These are phyloP conservation scores for Microcaecilia unicolor DNA, from an alignment of 2,797 vertebrate genomes.

Conservation along the genomic window DNA sequence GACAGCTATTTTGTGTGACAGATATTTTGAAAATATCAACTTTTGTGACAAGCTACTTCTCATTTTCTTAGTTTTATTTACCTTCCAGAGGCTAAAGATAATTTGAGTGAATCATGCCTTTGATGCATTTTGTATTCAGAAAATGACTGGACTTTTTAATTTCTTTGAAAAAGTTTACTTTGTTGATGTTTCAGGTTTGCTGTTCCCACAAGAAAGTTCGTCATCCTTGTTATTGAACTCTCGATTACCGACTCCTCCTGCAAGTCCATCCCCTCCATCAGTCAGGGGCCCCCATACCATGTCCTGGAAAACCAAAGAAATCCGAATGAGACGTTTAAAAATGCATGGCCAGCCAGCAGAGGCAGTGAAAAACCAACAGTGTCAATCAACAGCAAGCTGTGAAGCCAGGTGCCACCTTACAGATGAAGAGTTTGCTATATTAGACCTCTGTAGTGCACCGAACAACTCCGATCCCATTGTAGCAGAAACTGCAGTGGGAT, in stretches of 20 bases:
- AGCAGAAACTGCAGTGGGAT: neutral
- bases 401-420: neutral
- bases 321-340: conserved; percentile 35
- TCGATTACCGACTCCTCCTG: conserved; percentile 40
- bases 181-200: conserved; percentile 25
- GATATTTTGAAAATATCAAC: too few relatives aligned
- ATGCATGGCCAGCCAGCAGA: conserved; percentile 17
- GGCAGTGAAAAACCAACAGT: neutral
- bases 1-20: too few relatives aligned
- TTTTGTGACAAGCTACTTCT: too few relatives aligned
- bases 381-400: neutral
- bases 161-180: too few relatives aligned
- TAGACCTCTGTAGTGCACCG: neutral
- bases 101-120: too few relatives aligned
- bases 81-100: too few relatives aligned
- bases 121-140: too few relatives aligned
- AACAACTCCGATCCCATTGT: neutral
- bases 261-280: conserved; percentile 48
- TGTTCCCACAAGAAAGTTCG: neutral
- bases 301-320: conserved; percentile 16
- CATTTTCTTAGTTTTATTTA: too few relatives aligned
- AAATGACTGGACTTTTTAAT: too few relatives aligned
- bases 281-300: conserved; percentile 2
- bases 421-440: conserved; percentile 2
- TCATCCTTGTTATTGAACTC: neutral